phyloP scores from a whole-genome alignment of 1,140 invertebrate species.

The Riptortus pedestris region DNA sequence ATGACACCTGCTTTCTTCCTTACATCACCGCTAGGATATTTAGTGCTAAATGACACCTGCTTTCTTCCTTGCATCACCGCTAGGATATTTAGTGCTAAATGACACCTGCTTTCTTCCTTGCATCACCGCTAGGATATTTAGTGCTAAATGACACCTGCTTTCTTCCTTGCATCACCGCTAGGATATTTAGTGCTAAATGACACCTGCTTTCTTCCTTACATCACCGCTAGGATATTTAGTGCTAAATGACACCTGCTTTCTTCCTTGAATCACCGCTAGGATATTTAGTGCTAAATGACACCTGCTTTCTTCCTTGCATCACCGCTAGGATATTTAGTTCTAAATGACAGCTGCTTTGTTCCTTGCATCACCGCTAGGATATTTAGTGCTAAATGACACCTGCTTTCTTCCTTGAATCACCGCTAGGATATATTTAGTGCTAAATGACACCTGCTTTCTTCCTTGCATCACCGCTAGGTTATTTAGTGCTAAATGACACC shows the following conservation, averaged over 20 bases:
- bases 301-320: constrained; percentile 34
- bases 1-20: constrained; percentile 34
- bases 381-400: constrained; percentile 31
- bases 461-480: constrained; percentile 30
- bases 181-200: constrained; percentile 31
- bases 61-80: constrained; percentile 33
- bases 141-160: constrained; percentile 32
- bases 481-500: constrained; percentile 31
- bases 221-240: constrained; percentile 31
- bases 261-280: constrained; percentile 31
- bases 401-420: constrained; percentile 33
- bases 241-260: constrained; percentile 33
- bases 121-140: constrained; percentile 32
- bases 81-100: constrained; percentile 30
- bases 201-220: constrained; percentile 34
- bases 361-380: constrained; percentile 30
- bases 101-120: constrained; percentile 34
- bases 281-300: constrained; percentile 30
- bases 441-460: constrained; percentile 34
- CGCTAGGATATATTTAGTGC: constrained; percentile 30
- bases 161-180: constrained; percentile 31
- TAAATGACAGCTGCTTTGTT: constrained; percentile 34
- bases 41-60: constrained; percentile 30
- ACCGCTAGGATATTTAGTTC: constrained; percentile 30
- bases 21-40: constrained; percentile 32